These are phyloP conservation scores for Whitmania pigra DNA, from an alignment of 1,140 invertebrate species.

Conservation along the genomic window DNA sequence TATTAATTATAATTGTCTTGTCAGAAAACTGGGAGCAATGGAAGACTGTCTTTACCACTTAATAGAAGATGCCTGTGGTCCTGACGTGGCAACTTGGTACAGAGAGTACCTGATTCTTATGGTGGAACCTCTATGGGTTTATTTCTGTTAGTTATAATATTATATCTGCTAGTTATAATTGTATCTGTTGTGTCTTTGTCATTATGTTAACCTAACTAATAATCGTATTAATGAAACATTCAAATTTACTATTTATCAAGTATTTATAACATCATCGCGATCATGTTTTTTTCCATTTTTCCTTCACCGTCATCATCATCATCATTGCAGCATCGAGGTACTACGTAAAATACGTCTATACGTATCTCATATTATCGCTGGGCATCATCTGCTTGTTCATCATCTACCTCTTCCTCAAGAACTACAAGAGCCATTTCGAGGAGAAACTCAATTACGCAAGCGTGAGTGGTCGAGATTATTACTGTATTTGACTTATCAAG, in stretches of 20 bases:
- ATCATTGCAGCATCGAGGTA: background rate
- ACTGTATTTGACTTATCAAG: background rate
- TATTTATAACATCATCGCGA: too few species aligned
- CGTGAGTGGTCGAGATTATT: background rate
- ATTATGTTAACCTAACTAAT: background rate
- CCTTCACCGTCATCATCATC: too few species aligned
- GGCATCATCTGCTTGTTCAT: background rate
- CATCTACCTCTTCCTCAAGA: conserved; percentile 8
- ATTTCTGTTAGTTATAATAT: background rate
- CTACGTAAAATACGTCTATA: background rate
- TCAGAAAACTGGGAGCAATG: background rate
- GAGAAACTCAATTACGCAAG: background rate
- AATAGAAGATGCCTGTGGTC: background rate
- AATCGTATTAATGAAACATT: background rate
- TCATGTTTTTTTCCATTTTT: too few species aligned
- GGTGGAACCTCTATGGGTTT: background rate
- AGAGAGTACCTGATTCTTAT: background rate
- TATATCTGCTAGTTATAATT: background rate
- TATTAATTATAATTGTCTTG: background rate
- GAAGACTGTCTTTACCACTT: background rate
- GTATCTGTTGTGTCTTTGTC: background rate
- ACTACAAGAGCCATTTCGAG: background rate
- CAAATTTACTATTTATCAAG: too few species aligned
- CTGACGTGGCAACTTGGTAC: background rate
- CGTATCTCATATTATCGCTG: background rate